Percentiles rank a stretch among this genome's conserved stretches.
Evolutionary conservation across 2,888 invertebrate genomes (phyloP).

Genomic region (Oligia strigilis): DNA sequence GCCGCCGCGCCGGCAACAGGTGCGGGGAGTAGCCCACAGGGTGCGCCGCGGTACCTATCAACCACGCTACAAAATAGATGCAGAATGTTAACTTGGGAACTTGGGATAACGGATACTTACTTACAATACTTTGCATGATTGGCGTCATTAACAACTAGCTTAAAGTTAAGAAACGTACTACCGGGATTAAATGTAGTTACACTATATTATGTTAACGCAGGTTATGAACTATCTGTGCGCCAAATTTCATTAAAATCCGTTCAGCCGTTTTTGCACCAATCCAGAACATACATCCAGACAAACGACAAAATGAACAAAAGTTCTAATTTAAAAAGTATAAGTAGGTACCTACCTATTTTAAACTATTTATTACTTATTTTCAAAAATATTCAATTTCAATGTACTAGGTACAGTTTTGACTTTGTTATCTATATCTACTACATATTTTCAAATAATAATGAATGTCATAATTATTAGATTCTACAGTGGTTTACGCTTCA

Average conservation of each 20-base stretch:
- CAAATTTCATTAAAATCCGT: too few relatives aligned
- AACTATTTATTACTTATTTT: too few relatives aligned
- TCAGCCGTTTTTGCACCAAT: neutral
- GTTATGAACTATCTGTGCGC: too few relatives aligned
- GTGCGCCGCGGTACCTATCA: constrained; percentile 32
- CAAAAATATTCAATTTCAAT: too few relatives aligned
- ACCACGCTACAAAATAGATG: neutral
- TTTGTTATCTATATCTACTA: neutral
- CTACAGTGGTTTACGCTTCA: neutral
- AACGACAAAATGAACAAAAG: neutral
- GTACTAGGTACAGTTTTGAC: neutral
- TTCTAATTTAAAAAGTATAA: neutral
- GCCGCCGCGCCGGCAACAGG: constrained; percentile 47
- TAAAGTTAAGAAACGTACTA: too few relatives aligned
- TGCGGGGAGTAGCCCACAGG: constrained; percentile 44
- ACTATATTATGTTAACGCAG: too few relatives aligned
- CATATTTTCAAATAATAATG: neutral
- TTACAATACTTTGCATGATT: neutral
- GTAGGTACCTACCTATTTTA: too few relatives aligned
- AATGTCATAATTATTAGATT: too few relatives aligned
- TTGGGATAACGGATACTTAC: neutral
- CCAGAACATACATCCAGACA: neutral
- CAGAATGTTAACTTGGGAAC: neutral
- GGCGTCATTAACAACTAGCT: neutral
- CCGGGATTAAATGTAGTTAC: too few relatives aligned